A percentile compares a stretch with the other conserved stretches of the same genome.
Evolutionary conservation across 2,797 vertebrate genomes (phyloP).

Genomic region (Choloepus didactylus): DNA sequence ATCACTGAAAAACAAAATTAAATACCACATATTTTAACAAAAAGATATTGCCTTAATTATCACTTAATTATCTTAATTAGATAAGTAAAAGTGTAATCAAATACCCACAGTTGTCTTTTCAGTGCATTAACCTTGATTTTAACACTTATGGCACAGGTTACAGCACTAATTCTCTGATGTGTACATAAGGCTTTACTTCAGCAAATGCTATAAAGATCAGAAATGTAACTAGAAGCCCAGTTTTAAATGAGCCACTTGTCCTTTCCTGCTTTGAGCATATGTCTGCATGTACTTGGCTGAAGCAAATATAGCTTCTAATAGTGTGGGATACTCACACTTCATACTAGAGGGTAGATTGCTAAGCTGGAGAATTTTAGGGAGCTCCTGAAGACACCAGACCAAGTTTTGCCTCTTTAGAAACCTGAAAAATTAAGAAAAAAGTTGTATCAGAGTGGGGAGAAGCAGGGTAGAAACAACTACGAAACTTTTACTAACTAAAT

Average conservation of each 20-base stretch:
- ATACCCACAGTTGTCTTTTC: not conserved
- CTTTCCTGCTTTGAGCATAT: not conserved
- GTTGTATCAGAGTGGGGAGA: not conserved
- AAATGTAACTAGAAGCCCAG: not conserved
- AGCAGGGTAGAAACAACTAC: not conserved
- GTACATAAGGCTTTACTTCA: not conserved
- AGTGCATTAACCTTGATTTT: not conserved
- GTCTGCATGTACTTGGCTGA: not conserved
- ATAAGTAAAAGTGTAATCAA: not conserved
- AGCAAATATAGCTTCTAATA: not conserved
- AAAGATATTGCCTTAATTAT: not conserved
- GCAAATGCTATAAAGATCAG: not conserved
- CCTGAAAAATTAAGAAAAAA: constrained; percentile 17
- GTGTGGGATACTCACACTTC: not conserved
- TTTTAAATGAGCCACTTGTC: constrained; percentile 34
- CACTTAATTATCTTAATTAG: not conserved
- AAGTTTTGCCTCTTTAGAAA: constrained; percentile 58
- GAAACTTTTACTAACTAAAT: constrained; percentile 14
- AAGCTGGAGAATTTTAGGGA: constrained; percentile 11
- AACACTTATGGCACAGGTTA: not conserved
- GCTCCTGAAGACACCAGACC: not conserved
- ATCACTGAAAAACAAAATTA: constrained; percentile 52
- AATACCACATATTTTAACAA: constrained; percentile 23
- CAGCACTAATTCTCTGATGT: not conserved
- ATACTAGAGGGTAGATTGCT: not conserved